A percentile compares a stretch with the other conserved stretches of the same genome.
Conservation (phyloP, 2,888 invertebrate species). For the Molorchus minor region DNA sequence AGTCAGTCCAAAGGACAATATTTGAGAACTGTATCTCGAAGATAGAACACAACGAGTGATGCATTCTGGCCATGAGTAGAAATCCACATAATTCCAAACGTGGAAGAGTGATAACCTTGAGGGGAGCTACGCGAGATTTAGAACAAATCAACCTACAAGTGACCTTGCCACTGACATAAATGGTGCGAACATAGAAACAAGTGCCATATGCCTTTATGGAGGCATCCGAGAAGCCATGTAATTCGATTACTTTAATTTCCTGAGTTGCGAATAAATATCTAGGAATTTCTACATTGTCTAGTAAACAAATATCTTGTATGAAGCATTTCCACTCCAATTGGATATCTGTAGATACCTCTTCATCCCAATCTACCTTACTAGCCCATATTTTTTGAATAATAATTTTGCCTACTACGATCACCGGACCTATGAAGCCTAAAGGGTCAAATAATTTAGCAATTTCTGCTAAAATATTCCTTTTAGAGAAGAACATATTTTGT, state of each 20-base stretch:
- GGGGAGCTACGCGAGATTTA: conserved; percentile 20
- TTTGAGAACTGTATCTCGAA: background rate
- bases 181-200: background rate
- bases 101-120: conserved; percentile 29
- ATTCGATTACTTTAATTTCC: background rate
- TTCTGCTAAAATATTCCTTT: conserved; percentile 14
- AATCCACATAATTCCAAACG: conserved; percentile 30
- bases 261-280: background rate
- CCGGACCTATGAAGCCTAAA: conserved; percentile 13
- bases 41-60: conserved; percentile 2
- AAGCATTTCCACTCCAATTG: background rate
- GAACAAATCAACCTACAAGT: background rate
- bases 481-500: background rate
- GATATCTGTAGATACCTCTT: background rate
- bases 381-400: conserved; percentile 5
- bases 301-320: background rate
- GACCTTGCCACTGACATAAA: background rate
- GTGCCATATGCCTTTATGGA: background rate
- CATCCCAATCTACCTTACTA: background rate
- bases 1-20: conserved; percentile 26
- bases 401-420: conserved; percentile 6
- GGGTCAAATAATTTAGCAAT: conserved; percentile 20
- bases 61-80: conserved; percentile 18
- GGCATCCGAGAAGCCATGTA: background rate
- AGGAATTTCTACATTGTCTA: background rate